A percentile compares a stretch with the other conserved stretches of the same genome.
These are phyloP conservation scores for Typhlichthys subterraneus DNA, from an alignment of 2,797 vertebrate species.

Conservation along the genomic window DNA sequence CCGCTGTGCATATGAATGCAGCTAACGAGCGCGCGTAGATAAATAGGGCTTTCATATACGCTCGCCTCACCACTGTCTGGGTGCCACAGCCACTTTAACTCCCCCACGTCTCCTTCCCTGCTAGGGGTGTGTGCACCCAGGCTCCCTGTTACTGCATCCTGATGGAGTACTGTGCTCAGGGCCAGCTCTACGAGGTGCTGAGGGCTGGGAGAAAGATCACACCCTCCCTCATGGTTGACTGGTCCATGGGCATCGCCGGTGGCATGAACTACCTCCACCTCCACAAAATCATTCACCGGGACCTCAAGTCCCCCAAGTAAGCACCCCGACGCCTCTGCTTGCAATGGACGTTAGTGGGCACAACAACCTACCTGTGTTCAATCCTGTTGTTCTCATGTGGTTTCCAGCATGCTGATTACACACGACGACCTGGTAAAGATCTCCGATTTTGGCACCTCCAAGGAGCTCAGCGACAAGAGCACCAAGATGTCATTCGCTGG, in stretches of 20 bases:
- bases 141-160: constrained; percentile 97
- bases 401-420: constrained; percentile 93
- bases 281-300: constrained; percentile 98
- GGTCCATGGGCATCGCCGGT: constrained; percentile 97
- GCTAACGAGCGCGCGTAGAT: constrained; percentile 9
- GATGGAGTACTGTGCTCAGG: constrained; percentile 98
- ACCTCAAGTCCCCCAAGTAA: constrained; percentile 98
- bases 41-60: constrained; percentile 8
- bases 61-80: background rate
- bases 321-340: constrained; percentile 25
- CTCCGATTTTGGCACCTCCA: constrained; percentile 96
- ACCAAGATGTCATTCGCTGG: constrained; percentile 98
- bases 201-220: constrained; percentile 92
- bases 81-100: background rate
- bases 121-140: constrained; percentile 95
- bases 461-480: constrained; percentile 96
- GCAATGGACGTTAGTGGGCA: background rate
- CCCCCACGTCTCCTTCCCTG: constrained; percentile 14
- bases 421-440: constrained; percentile 97
- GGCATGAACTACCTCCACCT: constrained; percentile 99
- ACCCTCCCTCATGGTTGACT: constrained; percentile 92
- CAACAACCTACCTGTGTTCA: background rate
- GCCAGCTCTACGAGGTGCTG: constrained; percentile 95
- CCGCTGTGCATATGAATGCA: constrained; percentile 6
- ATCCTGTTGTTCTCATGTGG: background rate